Evolutionary conservation across 1,140 invertebrate genomes (phyloP).

Genomic region (Nylanderia fulva): DNA sequence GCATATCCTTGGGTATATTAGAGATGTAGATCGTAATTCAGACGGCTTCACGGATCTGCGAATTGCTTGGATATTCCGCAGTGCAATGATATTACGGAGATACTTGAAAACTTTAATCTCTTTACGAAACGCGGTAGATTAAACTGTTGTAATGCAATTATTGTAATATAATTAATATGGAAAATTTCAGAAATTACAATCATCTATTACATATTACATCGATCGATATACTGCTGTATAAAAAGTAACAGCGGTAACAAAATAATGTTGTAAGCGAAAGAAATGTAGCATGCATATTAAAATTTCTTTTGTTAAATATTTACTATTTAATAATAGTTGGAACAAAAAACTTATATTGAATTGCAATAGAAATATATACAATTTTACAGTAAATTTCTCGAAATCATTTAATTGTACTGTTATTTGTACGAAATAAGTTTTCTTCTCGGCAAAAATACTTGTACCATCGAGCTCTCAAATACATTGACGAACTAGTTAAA

Average conservation of each 20-base stretch:
- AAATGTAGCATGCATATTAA: background rate
- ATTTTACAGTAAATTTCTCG: background rate
- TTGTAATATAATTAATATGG: background rate
- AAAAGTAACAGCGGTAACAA: background rate
- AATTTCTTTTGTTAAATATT: background rate
- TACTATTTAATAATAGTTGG: too few species aligned
- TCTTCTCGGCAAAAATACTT: background rate
- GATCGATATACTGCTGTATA: background rate
- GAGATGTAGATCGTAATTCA: constrained; percentile 28
- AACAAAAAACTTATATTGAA: background rate
- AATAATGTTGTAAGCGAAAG: background rate
- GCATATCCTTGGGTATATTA: constrained; percentile 47
- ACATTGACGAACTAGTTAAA: background rate
- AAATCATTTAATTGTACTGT: background rate
- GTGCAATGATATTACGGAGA: background rate
- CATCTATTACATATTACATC: background rate
- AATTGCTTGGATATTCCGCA: background rate
- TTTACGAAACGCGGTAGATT: background rate
- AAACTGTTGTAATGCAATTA: background rate
- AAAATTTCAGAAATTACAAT: background rate
- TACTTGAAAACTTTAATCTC: background rate
- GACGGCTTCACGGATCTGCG: constrained; percentile 18
- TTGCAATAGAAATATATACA: background rate
- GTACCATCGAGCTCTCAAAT: background rate
- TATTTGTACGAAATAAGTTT: background rate